Evolutionary conservation across 30 jellyfish, hydroid and myxozoan genomes (phyloP).

Genomic region (Aurelia aurita): DNA sequence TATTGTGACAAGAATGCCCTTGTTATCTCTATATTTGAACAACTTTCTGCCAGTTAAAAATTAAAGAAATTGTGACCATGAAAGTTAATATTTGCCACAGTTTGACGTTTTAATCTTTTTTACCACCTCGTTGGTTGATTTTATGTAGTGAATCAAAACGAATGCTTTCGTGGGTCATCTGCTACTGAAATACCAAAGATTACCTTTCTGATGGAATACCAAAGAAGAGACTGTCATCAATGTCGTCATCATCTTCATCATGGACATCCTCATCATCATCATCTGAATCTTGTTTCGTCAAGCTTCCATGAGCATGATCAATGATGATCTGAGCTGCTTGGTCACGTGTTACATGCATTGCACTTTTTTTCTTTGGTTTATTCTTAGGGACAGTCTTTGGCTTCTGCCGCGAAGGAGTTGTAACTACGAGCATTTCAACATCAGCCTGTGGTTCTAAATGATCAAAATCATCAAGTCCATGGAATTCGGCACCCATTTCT

Average conservation of each 20-base stretch:
- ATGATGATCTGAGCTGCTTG: constrained; percentile 44
- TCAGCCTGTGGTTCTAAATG: constrained; percentile 24
- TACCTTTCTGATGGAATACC: constrained; percentile 86
- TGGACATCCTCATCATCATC: constrained; percentile 94
- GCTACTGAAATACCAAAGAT: too few species aligned
- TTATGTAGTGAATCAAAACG: too few species aligned
- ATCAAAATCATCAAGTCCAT: constrained; percentile 12
- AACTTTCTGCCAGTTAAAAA: too few species aligned
- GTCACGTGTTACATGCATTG: background rate
- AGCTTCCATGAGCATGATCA: background rate
- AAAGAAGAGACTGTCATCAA: constrained; percentile 94
- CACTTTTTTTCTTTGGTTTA: constrained; percentile 11
- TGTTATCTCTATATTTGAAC: too few species aligned
- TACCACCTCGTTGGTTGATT: too few species aligned
- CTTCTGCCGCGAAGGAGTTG: constrained; percentile 38
- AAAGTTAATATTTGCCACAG: too few species aligned
- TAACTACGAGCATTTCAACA: constrained; percentile 29
- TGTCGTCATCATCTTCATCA: constrained; percentile 96
- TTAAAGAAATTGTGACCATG: too few species aligned
- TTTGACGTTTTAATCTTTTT: too few species aligned
- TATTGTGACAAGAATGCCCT: too few species aligned
- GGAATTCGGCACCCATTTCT: constrained; percentile 46
- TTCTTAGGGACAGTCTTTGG: background rate
- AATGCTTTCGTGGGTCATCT: too few species aligned
- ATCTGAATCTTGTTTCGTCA: constrained; percentile 45